Evolutionary conservation across 2,797 vertebrate species (phyloP), one percentile per base, ranked within the genome.

Genomic region (Clarias laeviceps): DNA sequence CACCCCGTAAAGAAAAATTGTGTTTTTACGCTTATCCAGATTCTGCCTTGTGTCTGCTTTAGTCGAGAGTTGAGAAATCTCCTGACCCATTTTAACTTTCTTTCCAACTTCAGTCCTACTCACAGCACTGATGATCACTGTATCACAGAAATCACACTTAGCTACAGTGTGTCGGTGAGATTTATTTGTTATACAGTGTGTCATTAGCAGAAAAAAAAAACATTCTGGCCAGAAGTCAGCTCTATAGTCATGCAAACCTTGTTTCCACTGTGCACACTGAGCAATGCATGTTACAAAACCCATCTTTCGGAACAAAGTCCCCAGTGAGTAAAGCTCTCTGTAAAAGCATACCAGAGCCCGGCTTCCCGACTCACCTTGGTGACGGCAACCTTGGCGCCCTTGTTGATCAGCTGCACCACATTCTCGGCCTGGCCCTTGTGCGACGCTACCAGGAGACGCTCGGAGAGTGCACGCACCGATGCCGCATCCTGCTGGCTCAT

Each of bases 351-450:
- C 37, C 81, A 70, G 27, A 57, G 79, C 82, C 18, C 0, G 5
- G 9, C n/a, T 29, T 69, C 2, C 20, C 24, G 27, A 89, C 96
- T 97, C 95, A 99, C 98, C 97, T 98, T 99, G 94, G 98, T 99
- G 93, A 99, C 96, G 0, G 97, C 98, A 94, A 99, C 97, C 94
- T 97, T 97, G 91, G 97, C 98, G 3, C 98, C 98, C 95, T 95
- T 98, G 96, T 99, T 99, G 95, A 99, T 99, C 91, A 99, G 97
- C 95, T 99, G 97, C 92, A 99, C 97, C 95, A 99, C 98, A 97
- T 97, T 97, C 93, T 99, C 97, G 14, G 95, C 95, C 92, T 98
- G 97, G 92, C 98, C 98, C 95, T 98, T 99, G 95, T 98, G 97
- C 1, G 98, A 96, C 24, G 98, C 98, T 96, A 99, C 88, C 82